Base-by-base conservation (phyloP, 2,113 vertebrate genomes). In the Solenodon paradoxus region DNA sequence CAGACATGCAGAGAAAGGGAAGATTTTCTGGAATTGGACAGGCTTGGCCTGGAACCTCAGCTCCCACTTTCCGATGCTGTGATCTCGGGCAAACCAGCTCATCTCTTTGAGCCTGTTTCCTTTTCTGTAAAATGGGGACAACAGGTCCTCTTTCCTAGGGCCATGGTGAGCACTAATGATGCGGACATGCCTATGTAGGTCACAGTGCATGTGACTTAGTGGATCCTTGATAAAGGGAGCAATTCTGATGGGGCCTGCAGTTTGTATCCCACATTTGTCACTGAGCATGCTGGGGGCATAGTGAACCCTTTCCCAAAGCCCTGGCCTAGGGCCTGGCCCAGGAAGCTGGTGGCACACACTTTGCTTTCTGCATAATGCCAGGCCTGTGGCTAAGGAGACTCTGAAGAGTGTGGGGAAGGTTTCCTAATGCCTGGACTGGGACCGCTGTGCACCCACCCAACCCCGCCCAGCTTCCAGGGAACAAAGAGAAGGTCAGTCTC, bases 401-500 rank as follows among this genome's bases (percentile, higher is more conserved):
- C 0, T 30, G 1, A 4, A 1, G 9, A 28, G 7, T 3, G 1
- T 3, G 1, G 40, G 78, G 16, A 35, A 11, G 5, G 35, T 32
- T 66, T 55, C 69, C 40, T 19, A 47, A 42, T 0, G 15, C 28
- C 40, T 35, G 30, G 38, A 42, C 3, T 6, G 24, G 53, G 71
- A 16, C 22, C 35, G 3, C 85, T 8, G 10, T 71, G 30, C 22
- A 30, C 42, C 51, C 13, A 19, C 28, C 30, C 40, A 38, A 38
- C 26, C 85, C 47, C 7, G 10, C 71, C 87, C 15, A 0, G 55
- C 49, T 87, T 30, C 38, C 6, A 0, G 32, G 59, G 82, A 45
- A 89, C 93, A 77, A 51, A 75, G 84, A 88, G 75, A 95, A 97
- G 95, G 95, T 94, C 95, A 57, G 68, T 20, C 42, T 86, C 59